Base-by-base conservation (phyloP, 30 jellyfish, hydroid and myxozoan genomes). In the Turritopsis dohrnii region DNA sequence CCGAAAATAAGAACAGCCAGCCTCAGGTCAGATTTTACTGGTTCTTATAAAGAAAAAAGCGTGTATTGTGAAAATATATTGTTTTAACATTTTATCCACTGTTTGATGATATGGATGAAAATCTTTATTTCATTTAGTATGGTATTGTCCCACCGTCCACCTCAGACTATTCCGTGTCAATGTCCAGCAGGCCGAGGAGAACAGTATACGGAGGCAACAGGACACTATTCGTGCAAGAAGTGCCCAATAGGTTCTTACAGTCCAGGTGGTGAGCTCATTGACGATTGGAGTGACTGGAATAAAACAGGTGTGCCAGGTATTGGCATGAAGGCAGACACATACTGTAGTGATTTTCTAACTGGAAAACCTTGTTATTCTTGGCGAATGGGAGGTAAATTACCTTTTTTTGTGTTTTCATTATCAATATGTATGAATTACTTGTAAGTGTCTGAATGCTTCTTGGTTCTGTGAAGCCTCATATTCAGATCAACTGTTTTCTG, bases 121-220 rank as follows among this genome's bases (percentile, higher is more conserved):
- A 41, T 41, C 60, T 41, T 41, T 41, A 3, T 41, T 41, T 41
- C 60, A 3, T 41, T 41, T 41, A 41, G 60, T 13, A 5, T 3
- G 60, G 60, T 13, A 13, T 41, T 5, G 60, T 41, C 60, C 60
- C 60, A 41, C 13, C 13, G 13, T 41, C 60, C 60, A 41, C 60
- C 60, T 41, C 60, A 53, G 20, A 53, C 77, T 54, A 81, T 94
- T 52, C 99, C 97, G 8, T 94, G 99, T 54, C 89, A 77, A 52
- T 94, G 99, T 76, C 82, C 65, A 9, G 85, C 96, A 21, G 99
- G 99, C 19, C 74, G 52, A 27, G 99, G 99, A 19, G 74, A 83
- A 19, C 41, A 54, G 52, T 52, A 74, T 21, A 19, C 31, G 3
- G 26, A 28, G 20, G 81, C 81, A 21, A 18, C 8, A n/a, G 65